These are phyloP conservation scores for Tetramorium alpestre DNA, from an alignment of 1,140 invertebrate species.

Conservation along the genomic window DNA sequence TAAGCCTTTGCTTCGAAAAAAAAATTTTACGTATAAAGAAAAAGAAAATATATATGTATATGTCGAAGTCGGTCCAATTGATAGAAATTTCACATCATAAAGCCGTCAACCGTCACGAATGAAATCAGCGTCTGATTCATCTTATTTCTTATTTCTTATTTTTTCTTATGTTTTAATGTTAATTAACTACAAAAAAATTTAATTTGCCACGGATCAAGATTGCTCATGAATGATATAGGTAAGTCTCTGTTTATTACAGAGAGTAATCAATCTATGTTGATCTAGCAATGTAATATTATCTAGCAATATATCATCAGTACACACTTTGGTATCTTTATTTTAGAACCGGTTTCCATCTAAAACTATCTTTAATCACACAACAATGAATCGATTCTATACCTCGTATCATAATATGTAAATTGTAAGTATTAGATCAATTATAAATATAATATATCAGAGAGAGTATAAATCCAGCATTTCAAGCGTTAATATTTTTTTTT, in stretches of 20 bases:
- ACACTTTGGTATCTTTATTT: slow-evolving; percentile 4
- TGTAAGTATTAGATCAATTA: neutral
- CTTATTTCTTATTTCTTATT: neutral
- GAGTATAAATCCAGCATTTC: neutral
- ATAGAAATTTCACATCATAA: neutral
- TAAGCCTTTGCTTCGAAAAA: too few species aligned
- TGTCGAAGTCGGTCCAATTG: neutral
- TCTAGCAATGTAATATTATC: neutral
- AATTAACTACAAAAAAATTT: neutral
- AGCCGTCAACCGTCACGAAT: neutral
- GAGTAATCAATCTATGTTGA: slow-evolving; percentile 19
- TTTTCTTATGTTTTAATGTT: slow-evolving; percentile 8
- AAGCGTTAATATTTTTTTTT: neutral
- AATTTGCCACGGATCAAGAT: neutral
- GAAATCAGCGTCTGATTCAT: neutral
- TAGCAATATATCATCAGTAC: neutral
- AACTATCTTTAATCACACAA: slow-evolving; percentile 15
- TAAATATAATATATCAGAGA: neutral
- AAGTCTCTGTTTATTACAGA: neutral
- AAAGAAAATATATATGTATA: neutral
- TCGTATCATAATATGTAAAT: neutral
- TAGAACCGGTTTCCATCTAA: neutral
- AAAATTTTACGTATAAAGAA: neutral
- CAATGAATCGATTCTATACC: neutral
- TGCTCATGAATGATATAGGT: neutral